Evolutionary conservation across 1,140 invertebrate genomes (phyloP), one percentile per base, ranked within the genome.

Genomic region (Conopomorpha cramerella): DNA sequence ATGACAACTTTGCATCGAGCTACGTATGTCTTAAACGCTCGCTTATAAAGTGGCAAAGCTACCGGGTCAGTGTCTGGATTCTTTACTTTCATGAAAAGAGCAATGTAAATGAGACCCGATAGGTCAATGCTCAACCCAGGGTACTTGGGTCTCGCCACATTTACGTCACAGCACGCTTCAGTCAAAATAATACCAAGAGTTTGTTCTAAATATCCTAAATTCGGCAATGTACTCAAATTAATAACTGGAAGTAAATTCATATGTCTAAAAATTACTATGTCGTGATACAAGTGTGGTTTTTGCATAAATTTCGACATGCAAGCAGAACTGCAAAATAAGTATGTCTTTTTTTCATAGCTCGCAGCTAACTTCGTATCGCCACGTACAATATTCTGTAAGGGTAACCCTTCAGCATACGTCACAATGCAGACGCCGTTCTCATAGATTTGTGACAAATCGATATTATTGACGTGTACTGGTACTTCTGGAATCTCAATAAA

Each of bases 191-290:
- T 67, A 0, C 66, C 77, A 0, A 83, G 45, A n/a, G 70, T 81
- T 55, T 84, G 81, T 39, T 85, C 80, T 6, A 86, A 45, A 49
- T 80, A 82, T 2, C 81, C 83, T 7, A 83, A 36, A 36, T 73
- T 48, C 1, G 84, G 81, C 17, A 85, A 45, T 25, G 59, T 51
- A 8, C 65, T 63, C 12, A 80, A 45, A 18, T 56, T 46, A 11
- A 82, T 33, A 13, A 62, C 34, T 0, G 70, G 57, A n/a, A 80
- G 70, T 0, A 46, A 44, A 7, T 47, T 49, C 1, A 39, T 39
- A 25, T 67, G 44, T 41, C 67, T 65, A 34, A 78, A 79, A 13
- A 84, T 67, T 2, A 40, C 39, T 1, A 73, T 50, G 36, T 68
- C 54, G 36, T 47, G 59, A 46, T 80, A 84, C 15, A 65, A 46